Conservation (phyloP, 2,797 vertebrate genomes). For the Danio aesculapii region DNA sequence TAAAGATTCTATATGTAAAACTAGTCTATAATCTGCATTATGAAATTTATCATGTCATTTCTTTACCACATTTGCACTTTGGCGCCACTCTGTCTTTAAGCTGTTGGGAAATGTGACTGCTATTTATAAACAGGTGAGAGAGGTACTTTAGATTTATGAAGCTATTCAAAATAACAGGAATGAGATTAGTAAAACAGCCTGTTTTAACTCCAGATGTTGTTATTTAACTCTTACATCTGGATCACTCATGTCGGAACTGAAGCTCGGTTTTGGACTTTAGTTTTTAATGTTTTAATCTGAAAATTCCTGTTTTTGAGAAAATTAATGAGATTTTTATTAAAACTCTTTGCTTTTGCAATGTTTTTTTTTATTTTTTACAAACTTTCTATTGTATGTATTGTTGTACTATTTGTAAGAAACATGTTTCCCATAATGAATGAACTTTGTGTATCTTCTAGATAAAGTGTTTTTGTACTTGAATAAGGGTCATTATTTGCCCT, state of each 20-base stretch:
- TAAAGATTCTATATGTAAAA: neutral
- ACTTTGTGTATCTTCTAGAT: neutral
- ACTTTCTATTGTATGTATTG: neutral
- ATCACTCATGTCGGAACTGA: no score
- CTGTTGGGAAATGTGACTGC: constrained; percentile 9
- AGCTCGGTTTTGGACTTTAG: neutral
- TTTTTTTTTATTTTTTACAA: neutral
- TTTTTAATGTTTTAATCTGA: neutral
- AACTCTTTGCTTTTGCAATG: neutral
- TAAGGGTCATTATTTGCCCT: neutral
- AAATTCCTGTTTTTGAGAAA: no score
- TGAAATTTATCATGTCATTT: no score
- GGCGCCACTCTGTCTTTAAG: constrained; percentile 31
- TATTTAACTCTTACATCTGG: no score
- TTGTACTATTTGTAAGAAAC: neutral
- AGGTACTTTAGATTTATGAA: constrained; percentile 9
- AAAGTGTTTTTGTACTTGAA: neutral
- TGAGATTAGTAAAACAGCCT: no score
- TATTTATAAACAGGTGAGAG: constrained; percentile 5
- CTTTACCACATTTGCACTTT: neutral
- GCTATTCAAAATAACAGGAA: neutral
- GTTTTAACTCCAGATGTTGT: no score
- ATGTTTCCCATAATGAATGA: neutral
- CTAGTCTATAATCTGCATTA: neutral
- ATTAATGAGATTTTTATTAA: no score